These are phyloP conservation scores for Trichoplusia ni DNA, from an alignment of 1,140 invertebrate genomes.

Conservation along the genomic window DNA sequence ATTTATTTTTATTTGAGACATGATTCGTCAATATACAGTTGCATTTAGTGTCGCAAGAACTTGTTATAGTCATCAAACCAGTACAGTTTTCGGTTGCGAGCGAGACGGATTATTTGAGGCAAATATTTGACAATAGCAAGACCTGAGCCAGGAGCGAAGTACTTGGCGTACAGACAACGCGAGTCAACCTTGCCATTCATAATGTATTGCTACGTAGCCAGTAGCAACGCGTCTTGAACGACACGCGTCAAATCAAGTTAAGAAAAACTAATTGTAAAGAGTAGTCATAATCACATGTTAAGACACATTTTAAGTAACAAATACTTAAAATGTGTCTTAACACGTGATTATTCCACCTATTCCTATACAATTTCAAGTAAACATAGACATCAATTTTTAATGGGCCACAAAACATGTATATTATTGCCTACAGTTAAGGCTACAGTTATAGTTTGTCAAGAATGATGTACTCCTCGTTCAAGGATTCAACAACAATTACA, in stretches of 20 bases:
- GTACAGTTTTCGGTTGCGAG: slow-evolving; percentile 13
- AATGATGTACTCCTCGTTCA: slow-evolving; percentile 35
- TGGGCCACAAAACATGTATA: slow-evolving; percentile 34
- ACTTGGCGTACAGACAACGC: slow-evolving; percentile 48
- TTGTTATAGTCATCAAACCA: neutral
- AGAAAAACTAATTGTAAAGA: slow-evolving; percentile 55
- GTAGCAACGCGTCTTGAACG: slow-evolving; percentile 50
- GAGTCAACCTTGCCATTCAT: slow-evolving; percentile 57
- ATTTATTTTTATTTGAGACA: neutral
- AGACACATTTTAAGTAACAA: slow-evolving; percentile 48
- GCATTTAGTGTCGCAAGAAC: neutral
- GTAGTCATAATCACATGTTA: slow-evolving; percentile 30
- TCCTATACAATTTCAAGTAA: slow-evolving; percentile 16
- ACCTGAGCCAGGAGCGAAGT: slow-evolving; percentile 25
- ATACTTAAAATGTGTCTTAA: too few species aligned
- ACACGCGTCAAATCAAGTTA: slow-evolving; percentile 47
- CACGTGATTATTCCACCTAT: slow-evolving; percentile 56
- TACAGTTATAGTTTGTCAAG: slow-evolving; percentile 27
- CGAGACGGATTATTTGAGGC: slow-evolving; percentile 19
- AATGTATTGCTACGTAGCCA: slow-evolving; percentile 39
- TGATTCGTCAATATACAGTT: neutral
- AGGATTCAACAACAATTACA: slow-evolving; percentile 35
- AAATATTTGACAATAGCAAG: slow-evolving; percentile 31
- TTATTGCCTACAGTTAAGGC: slow-evolving; percentile 29
- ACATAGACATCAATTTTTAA: slow-evolving; percentile 28